Percentiles rank a stretch among this genome's conserved stretches.
These are phyloP conservation scores for Ariopsis seemanni DNA, from an alignment of 2,113 vertebrate species.

Conservation along the genomic window DNA sequence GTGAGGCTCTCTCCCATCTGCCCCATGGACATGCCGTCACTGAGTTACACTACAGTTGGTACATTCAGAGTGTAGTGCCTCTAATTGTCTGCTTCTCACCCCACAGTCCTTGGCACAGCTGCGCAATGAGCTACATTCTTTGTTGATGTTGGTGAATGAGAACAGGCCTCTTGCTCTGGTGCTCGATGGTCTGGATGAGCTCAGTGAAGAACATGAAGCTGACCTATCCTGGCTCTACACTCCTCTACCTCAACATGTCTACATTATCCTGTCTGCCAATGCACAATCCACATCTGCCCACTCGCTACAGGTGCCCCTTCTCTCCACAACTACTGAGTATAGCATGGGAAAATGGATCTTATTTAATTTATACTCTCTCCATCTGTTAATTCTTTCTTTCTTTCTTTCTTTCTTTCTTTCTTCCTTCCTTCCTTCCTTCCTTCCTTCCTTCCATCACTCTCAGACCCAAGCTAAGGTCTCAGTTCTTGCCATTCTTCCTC, in stretches of 20 bases:
- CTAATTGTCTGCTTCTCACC: neutral
- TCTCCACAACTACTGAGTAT: neutral
- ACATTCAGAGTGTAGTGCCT: neutral
- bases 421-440: neutral
- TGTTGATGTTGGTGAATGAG: slow-evolving; percentile 61
- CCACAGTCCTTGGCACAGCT: slow-evolving; percentile 63
- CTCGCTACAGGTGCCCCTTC: slow-evolving; percentile 57
- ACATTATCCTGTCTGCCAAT: slow-evolving; percentile 64
- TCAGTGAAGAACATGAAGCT: slow-evolving; percentile 64
- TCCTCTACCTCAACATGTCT: slow-evolving; percentile 61
- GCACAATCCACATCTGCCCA: slow-evolving; percentile 52
- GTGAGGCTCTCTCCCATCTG: neutral
- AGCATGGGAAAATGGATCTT: neutral
- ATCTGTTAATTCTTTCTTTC: neutral
- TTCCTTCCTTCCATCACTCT: neutral
- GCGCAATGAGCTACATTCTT: slow-evolving; percentile 64
- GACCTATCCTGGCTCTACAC: slow-evolving; percentile 67
- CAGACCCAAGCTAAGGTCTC: slow-evolving; percentile 57
- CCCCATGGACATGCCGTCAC: neutral
- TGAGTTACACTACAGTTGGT: neutral
- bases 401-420: neutral
- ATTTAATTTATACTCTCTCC: neutral
- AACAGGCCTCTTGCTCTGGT: slow-evolving; percentile 61
- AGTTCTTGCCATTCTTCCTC: slow-evolving; percentile 60
- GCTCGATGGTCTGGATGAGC: slow-evolving; percentile 70